A percentile compares a stretch with the other conserved stretches of the same genome.
These are phyloP conservation scores for Crematogaster levior DNA, from an alignment of 2,888 invertebrate species.

Conservation along the genomic window DNA sequence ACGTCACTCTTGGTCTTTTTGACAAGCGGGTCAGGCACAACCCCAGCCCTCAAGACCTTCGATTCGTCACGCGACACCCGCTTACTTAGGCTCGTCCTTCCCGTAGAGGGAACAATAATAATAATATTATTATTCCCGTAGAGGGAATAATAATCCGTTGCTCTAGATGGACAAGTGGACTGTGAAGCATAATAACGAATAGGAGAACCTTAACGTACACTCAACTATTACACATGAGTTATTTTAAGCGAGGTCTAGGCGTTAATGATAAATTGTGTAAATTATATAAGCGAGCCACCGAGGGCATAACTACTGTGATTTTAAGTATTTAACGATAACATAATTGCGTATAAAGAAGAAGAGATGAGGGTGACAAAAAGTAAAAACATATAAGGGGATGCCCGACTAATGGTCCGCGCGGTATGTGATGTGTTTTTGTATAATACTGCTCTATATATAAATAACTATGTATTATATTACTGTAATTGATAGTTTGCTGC, in stretches of 20 bases:
- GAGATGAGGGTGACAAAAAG: slow-evolving; percentile 73
- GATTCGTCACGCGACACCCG: slow-evolving; percentile 66
- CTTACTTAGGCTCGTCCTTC: slow-evolving; percentile 64
- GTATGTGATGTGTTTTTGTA: slow-evolving; percentile 86
- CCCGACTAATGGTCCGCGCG: slow-evolving; percentile 81
- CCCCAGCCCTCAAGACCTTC: slow-evolving; percentile 70
- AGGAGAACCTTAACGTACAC: slow-evolving; percentile 72
- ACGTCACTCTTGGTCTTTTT: slow-evolving; percentile 85
- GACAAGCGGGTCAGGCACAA: slow-evolving; percentile 83
- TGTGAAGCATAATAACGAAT: slow-evolving; percentile 61
- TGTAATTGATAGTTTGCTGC: slow-evolving; percentile 83
- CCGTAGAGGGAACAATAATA: slow-evolving; percentile 66
- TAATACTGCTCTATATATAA: slow-evolving; percentile 85
- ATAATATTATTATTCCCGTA: too few relatives aligned
- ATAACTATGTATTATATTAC: slow-evolving; percentile 85
- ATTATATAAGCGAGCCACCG: slow-evolving; percentile 84
- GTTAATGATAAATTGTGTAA: slow-evolving; percentile 82
- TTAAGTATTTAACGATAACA: slow-evolving; percentile 85
- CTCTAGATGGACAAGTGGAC: slow-evolving; percentile 69
- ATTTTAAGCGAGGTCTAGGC: slow-evolving; percentile 83
- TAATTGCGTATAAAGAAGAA: slow-evolving; percentile 72
- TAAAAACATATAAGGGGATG: slow-evolving; percentile 74
- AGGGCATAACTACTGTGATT: slow-evolving; percentile 86
- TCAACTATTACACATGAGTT: slow-evolving; percentile 80
- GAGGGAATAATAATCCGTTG: slow-evolving; percentile 68